Conservation (phyloP, 2,113 vertebrate species). For the Callaeas wilsoni region DNA sequence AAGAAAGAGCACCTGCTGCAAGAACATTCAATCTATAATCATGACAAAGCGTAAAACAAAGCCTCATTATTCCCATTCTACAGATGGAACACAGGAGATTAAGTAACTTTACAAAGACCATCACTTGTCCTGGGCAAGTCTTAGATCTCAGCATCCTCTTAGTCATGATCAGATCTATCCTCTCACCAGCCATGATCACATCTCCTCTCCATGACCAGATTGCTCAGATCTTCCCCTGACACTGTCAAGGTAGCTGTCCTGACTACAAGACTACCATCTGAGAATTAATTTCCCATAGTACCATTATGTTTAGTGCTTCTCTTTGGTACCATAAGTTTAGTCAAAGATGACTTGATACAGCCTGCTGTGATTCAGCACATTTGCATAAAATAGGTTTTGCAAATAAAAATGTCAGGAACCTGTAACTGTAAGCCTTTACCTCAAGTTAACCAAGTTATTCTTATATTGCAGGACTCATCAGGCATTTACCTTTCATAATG, state of each 20-base stretch:
- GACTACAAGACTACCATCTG: neutral
- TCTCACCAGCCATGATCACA: neutral
- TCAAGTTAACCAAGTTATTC: neutral
- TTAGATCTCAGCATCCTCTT: neutral
- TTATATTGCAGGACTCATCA: neutral
- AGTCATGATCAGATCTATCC: neutral
- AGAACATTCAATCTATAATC: neutral
- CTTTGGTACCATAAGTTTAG: neutral
- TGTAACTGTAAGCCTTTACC: neutral
- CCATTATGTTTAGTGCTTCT: neutral
- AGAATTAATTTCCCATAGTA: neutral
- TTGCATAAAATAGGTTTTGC: neutral
- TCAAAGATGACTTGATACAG: neutral
- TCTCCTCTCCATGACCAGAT: neutral
- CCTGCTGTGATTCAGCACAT: neutral
- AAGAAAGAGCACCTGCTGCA: neutral
- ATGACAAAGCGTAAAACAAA: neutral
- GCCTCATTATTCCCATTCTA: neutral
- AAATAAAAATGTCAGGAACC: neutral
- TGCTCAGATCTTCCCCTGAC: neutral
- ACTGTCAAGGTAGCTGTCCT: neutral
- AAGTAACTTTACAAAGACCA: neutral
- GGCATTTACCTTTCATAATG: slow-evolving; percentile 94
- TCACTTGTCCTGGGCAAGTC: neutral
- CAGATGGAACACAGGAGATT: neutral